Base-by-base conservation (phyloP, 2,888 invertebrate genomes). In the Volucella inflata region DNA sequence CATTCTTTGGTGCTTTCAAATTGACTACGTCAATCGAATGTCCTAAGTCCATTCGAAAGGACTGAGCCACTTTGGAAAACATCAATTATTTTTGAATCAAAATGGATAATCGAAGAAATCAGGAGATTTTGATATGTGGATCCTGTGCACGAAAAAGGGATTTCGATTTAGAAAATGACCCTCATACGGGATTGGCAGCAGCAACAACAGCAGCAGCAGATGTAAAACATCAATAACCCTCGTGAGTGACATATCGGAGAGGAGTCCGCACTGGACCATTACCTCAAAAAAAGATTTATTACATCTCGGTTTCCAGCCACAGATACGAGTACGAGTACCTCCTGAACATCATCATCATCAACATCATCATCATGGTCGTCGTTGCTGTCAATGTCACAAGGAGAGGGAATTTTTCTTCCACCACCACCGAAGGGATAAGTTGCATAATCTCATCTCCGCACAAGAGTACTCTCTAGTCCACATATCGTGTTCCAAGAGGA, bases 151-250 rank as follows among this genome's bases (percentile, higher is more conserved):
- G 85, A 60, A 72, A 57, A 40, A 59, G 76, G 53, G 81, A 85
- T 64, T 77, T 72, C 81, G 76, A 77, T 85, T 81, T 57, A 57
- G 68, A 50, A 62, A 59, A 67, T 67, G 81, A 80, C 84, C 75
- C 80, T 75, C 65, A 60, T 30, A 30, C 30, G 1, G 0, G 30
- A 30, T 0, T 30, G 30, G 30, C 6, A 30, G 30, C 2, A 30
- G 30, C 30, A 30, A 30, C 30, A 30, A 30, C 75, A 55, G 65
- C 55, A 68, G 17, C n/a, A 72, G 82, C 82, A 83, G 85, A 85
- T 85, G 85, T 85, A 77, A 85, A 85, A 81, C 85, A 85, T 85
- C 85, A 85, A 85, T 85, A 85, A 81, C 85, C 85, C 85, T 85
- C 81, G 57, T 77, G 62, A 81, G 64, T 85, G 85, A 85, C 85